Evolutionary conservation across 2,113 vertebrate species (phyloP), one percentile per base, ranked within the genome.

Genomic region (Cheilinus undulatus): DNA sequence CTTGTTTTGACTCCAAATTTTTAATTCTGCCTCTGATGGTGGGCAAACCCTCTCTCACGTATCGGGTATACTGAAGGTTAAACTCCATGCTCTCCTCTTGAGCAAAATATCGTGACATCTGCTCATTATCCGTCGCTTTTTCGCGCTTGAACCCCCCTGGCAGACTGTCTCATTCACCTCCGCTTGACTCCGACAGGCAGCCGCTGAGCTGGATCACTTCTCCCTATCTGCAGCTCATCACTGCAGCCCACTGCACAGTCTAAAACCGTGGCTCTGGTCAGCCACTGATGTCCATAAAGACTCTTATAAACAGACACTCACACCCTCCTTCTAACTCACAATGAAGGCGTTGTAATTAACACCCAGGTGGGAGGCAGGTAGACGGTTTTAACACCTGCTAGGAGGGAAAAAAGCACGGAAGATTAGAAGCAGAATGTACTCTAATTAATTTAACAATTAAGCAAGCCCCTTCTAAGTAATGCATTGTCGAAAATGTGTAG

Each of bases 281-380:
- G 61, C 73, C 59, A 42, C 58, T 77, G 82, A 85, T 46, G 49
- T 57, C 42, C 19, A 0, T 27, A 27, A 66, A 69, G 62, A 54
- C 12, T 17, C 27, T 26, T 74, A 66, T 65, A 79, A 89, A 76
- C 56, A 60, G 53, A 57, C 80, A 45, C 45, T 61, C 24, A 42
- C 58, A 12, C 38, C 51, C 34, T 28, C 43, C 24, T 1, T 26
- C 15, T 45, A 14, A 62, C 32, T 53, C 70, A 24, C n/a, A 45
- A 17, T 24, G 72, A 76, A 79, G 69, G 64, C 69, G 43, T 67
- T 85, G 89, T 91, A 94, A 94, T 94, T 92, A 94, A 91, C 85
- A 84, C 90, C 80, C 86, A 82, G 88, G 84, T 87, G 71, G 92
- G 89, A 83, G 89, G 84, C 76, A 69, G 73, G 70, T 73, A 48